phyloP scores from a whole-genome alignment of 2,888 invertebrate genomes.

The Tubiluchus corallicola region DNA sequence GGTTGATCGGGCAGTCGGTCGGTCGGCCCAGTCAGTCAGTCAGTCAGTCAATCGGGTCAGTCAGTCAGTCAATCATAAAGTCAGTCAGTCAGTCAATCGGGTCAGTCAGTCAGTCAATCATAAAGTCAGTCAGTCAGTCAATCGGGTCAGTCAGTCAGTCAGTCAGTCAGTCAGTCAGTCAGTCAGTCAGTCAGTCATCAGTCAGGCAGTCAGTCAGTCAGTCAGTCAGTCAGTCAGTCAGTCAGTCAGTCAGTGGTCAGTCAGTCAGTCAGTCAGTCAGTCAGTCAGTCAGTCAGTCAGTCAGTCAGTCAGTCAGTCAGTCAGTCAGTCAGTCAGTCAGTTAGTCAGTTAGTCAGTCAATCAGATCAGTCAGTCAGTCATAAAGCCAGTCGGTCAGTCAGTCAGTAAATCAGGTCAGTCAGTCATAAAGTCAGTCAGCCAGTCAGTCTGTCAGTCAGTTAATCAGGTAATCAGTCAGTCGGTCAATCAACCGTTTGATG shows the following conservation, averaged over 20 bases:
- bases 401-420: no score
- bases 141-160: conserved; percentile 7
- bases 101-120: conserved; percentile 7
- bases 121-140: conserved; percentile 18
- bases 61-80: no score
- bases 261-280: conserved; percentile 7
- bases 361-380: no score
- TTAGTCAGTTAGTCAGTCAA: conserved; percentile 13
- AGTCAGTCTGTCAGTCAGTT: no score
- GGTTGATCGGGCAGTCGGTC: no score
- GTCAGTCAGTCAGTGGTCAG: conserved; percentile 9
- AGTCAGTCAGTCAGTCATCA: conserved; percentile 14
- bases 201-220: conserved; percentile 7
- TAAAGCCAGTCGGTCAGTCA: conserved; percentile 25
- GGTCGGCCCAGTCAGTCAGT: no score
- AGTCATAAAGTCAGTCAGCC: no score
- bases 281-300: conserved; percentile 6
- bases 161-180: conserved; percentile 7
- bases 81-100: no score
- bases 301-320: conserved; percentile 6
- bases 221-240: conserved; percentile 7
- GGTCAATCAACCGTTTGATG: no score
- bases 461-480: no score
- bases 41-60: no score
- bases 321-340: conserved; percentile 5